Evolutionary conservation across 2,888 invertebrate genomes (phyloP).

Genomic region (Apodemia mormo): DNA sequence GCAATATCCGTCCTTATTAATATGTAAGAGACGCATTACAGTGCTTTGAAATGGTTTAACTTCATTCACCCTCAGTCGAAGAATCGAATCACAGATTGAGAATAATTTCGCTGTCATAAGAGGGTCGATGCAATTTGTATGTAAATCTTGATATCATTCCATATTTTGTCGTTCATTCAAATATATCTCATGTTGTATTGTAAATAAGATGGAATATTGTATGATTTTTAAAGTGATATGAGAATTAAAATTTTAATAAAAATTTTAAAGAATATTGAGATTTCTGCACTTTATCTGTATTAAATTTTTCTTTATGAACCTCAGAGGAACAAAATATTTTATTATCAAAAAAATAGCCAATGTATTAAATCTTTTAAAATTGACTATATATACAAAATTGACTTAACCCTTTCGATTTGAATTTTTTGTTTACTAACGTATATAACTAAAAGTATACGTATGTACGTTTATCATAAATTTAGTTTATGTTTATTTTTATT

Average conservation of each 20-base stretch:
- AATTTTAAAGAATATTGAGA: neutral
- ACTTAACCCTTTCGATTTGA: too few relatives aligned
- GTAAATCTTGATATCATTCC: slow-evolving; percentile 27
- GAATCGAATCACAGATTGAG: slow-evolving; percentile 36
- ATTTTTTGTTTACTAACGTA: too few relatives aligned
- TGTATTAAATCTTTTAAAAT: too few relatives aligned
- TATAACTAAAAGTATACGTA: too few relatives aligned
- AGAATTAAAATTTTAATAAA: neutral
- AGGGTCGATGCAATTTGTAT: slow-evolving; percentile 36
- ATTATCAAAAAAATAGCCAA: too few relatives aligned
- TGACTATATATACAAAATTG: too few relatives aligned
- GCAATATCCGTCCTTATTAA: slow-evolving; percentile 29
- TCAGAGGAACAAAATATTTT: too few relatives aligned
- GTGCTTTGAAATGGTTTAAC: slow-evolving; percentile 34
- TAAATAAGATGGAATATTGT: neutral
- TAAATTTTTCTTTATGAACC: too few relatives aligned
- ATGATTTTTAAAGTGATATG: neutral
- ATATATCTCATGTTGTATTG: neutral
- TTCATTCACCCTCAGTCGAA: slow-evolving; percentile 28
- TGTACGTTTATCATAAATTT: too few relatives aligned
- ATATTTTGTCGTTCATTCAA: slow-evolving; percentile 8
- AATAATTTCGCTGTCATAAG: slow-evolving; percentile 31
- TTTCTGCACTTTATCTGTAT: too few relatives aligned
- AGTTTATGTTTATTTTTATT: too few relatives aligned
- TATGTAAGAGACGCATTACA: slow-evolving; percentile 28